phyloP scores from a whole-genome alignment of 2,888 invertebrate species.

The Dendrolimus pini region DNA sequence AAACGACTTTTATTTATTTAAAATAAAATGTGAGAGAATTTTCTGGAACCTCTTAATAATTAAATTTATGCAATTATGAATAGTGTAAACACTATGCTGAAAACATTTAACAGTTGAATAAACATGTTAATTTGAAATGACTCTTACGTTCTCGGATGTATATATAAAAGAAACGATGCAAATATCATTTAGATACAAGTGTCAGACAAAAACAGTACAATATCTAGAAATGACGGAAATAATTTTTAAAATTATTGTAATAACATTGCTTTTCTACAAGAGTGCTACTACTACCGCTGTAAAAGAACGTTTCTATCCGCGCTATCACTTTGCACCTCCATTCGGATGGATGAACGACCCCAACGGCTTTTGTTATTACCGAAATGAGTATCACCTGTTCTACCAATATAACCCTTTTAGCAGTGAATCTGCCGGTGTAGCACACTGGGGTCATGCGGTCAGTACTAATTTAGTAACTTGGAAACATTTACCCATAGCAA shows the following conservation, averaged over 20 bases:
- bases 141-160: not conserved
- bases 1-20: too few species aligned
- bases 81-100: not conserved
- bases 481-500: constrained; percentile 60
- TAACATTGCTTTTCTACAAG: constrained; percentile 22
- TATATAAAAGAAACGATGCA: not conserved
- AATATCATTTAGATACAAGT: not conserved
- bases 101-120: not conserved
- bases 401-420: constrained; percentile 66
- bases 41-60: too few species aligned
- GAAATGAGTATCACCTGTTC: constrained; percentile 61
- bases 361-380: constrained; percentile 61
- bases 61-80: too few species aligned
- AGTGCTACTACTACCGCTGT: constrained; percentile 14
- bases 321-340: constrained; percentile 48
- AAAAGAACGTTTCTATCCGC: constrained; percentile 35
- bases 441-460: constrained; percentile 71
- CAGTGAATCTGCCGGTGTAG: constrained; percentile 42
- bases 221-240: constrained; percentile 12
- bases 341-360: constrained; percentile 76
- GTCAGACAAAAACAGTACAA: not conserved
- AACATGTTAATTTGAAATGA: not conserved
- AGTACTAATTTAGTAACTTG: constrained; percentile 63
- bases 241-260: constrained; percentile 15
- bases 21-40: too few species aligned